phyloP scores from a whole-genome alignment of 2,113 vertebrate genomes.

The Canis aureus region DNA sequence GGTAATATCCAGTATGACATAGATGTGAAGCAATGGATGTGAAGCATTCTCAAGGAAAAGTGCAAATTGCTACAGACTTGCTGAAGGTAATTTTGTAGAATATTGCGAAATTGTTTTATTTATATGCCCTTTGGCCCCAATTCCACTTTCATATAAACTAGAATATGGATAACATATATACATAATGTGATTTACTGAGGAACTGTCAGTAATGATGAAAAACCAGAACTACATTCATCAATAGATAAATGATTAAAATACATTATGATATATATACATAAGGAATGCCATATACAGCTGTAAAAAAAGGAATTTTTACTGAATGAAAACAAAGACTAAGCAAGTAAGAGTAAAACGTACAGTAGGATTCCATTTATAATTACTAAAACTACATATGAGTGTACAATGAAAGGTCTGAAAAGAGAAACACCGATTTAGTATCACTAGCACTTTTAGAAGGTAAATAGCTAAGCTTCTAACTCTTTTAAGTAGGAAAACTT shows the following conservation, averaged over 20 bases:
- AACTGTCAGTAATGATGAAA: constrained; percentile 16
- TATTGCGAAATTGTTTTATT: not conserved
- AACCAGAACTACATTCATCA: not conserved
- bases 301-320: not conserved
- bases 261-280: not conserved
- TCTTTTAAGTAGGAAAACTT: not conserved
- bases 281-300: not conserved
- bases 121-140: not conserved
- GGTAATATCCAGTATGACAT: not conserved
- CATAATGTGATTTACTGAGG: not conserved
- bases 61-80: not conserved
- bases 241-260: constrained; percentile 25
- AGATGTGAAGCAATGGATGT: not conserved
- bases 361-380: not conserved
- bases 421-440: not conserved
- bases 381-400: not conserved
- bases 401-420: not conserved
- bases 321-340: not conserved
- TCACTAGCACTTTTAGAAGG: not conserved
- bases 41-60: not conserved
- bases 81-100: not conserved
- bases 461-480: not conserved
- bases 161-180: not conserved
- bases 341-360: not conserved
- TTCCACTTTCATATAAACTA: not conserved